Evolutionary conservation across 2,797 vertebrate species (phyloP), one percentile per base, ranked within the genome.

Genomic region (Rhinophrynus dorsalis): DNA sequence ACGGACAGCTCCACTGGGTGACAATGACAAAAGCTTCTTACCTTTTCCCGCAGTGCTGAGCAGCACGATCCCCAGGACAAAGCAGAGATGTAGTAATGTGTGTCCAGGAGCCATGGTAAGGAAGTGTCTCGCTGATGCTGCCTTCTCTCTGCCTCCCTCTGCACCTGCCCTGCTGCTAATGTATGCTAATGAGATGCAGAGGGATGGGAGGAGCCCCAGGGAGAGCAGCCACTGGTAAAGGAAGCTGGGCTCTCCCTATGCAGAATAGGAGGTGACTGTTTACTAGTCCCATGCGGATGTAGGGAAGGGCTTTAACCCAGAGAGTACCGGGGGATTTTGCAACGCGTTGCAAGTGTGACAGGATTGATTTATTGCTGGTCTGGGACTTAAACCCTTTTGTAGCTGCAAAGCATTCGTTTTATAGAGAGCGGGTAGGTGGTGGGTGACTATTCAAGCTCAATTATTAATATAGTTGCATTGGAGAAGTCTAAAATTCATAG

Each of bases 241-340:
- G 66, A 45, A 57, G 51, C 32, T 42, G 30, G 2, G 2, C 23
- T 23, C 27, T 24, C 12, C 42, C 59, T 56, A 38, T 44, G 40
- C 33, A 51, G 32, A 33, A 20, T n/a, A 61, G 68, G 68, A 57
- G 68, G 68, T 20, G 60, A 64, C 69, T 72, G 69, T 72, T 72
- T 72, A 72, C 69, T 72, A 72, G 69, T 72, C 69, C 69, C 69
- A 72, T 72, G 69, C 42, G 54, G 69, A 60, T 72, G 68, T 40
- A 8, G 23, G 58, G 45, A 52, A n/a, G 48, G 62, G 37, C 17
- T 50, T 62, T 64, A 72, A 72, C 68, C 44, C 26, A 15, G 10
- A 11, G 8, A 29, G 13, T 59, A 18, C 15, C 7, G 8, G 26
- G 6, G 10, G 15, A 30, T 42, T 21, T 5, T 60, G 24, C 23